phyloP scores from a whole-genome alignment of 2,797 vertebrate genomes.

The Sebastiscus tertius region DNA sequence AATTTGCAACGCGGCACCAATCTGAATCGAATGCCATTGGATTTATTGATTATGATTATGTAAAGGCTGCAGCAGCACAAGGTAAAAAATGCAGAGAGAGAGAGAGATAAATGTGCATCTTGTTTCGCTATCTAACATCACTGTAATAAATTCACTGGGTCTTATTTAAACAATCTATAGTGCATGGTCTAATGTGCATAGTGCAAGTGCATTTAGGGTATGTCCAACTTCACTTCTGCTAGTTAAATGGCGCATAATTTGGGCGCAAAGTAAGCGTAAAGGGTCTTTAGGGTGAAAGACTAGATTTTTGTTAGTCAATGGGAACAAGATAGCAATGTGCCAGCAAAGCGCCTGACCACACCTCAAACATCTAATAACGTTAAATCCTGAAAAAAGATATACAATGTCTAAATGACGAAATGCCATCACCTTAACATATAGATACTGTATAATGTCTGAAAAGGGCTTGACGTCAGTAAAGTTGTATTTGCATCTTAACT shows the following conservation, averaged over 20 bases:
- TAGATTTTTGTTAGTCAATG: background rate
- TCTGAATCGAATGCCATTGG: background rate
- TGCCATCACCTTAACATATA: background rate
- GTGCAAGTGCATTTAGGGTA: background rate
- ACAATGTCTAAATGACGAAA: background rate
- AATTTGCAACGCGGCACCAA: background rate
- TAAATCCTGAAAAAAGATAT: background rate
- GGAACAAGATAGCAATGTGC: background rate
- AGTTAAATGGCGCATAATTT: background rate
- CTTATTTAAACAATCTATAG: background rate
- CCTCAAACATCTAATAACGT: background rate
- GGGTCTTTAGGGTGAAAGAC: background rate
- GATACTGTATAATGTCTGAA: background rate
- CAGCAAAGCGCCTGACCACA: background rate
- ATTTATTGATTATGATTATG: no score
- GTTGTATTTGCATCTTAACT: background rate
- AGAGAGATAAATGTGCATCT: background rate
- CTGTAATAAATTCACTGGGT: background rate
- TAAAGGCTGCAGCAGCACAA: background rate
- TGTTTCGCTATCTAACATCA: background rate
- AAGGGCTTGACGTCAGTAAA: background rate
- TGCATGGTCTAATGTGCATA: background rate
- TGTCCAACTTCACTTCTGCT: background rate
- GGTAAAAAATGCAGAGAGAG: background rate
- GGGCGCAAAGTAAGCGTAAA: background rate